Percentiles rank a stretch among this genome's conserved stretches.
Evolutionary conservation across 2,113 vertebrate species (phyloP).

Genomic region (Pheucticus melanocephalus): DNA sequence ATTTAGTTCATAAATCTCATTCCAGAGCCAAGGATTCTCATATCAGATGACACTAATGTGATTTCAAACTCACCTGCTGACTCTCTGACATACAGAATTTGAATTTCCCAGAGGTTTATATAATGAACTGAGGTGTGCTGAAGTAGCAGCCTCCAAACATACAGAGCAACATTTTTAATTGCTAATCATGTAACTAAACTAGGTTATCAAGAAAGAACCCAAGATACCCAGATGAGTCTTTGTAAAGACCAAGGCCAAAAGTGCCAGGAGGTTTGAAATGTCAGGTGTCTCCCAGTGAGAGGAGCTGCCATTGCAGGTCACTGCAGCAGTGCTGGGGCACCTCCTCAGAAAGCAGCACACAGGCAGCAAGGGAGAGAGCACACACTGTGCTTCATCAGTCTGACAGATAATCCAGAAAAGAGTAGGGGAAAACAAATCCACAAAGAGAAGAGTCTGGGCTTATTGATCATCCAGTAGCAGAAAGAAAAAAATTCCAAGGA

Average conservation of each 20-base stretch:
- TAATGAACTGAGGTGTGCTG: not conserved
- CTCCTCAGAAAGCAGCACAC: not conserved
- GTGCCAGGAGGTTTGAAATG: rapidly evolving
- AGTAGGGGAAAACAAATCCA: not conserved
- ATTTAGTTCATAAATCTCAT: not conserved
- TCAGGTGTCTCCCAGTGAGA: rapidly evolving
- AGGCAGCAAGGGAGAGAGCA: not conserved
- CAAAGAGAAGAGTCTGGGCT: not conserved
- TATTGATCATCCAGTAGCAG: not conserved
- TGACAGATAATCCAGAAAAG: not conserved
- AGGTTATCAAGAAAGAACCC: not conserved
- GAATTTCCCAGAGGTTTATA: not conserved
- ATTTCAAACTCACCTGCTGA: not conserved
- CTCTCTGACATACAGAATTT: not conserved
- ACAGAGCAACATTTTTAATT: not conserved
- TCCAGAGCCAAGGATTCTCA: not conserved
- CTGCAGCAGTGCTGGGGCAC: not conserved
- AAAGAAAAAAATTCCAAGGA: not conserved
- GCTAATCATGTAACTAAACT: not conserved
- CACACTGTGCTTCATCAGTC: not conserved
- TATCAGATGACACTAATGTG: not conserved
- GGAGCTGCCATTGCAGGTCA: not conserved
- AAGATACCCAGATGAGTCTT: not conserved
- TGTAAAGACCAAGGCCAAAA: not conserved
- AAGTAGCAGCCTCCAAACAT: not conserved